These are phyloP conservation scores for Tiliacea aurago DNA, from an alignment of 2,888 invertebrate genomes.

Conservation along the genomic window DNA sequence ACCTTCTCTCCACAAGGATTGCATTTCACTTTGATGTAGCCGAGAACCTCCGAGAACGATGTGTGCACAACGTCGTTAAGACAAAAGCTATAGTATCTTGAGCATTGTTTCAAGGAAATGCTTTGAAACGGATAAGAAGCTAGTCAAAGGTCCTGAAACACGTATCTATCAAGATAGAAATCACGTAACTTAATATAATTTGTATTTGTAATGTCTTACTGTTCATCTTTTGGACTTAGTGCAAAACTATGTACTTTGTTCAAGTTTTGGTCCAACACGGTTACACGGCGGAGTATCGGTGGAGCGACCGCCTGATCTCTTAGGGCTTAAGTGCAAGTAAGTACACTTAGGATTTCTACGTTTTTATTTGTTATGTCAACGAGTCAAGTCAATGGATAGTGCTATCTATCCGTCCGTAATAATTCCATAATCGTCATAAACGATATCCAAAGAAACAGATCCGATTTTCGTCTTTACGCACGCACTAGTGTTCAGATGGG, in stretches of 20 bases:
- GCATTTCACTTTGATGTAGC: constrained; percentile 51
- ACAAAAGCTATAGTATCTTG: constrained; percentile 11
- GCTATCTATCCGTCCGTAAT: constrained; percentile 9
- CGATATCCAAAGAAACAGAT: constrained; percentile 35
- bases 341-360: neutral
- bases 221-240: neutral
- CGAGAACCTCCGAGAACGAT: constrained; percentile 21
- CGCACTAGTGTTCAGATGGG: constrained; percentile 20
- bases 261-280: neutral
- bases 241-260: neutral
- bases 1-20: constrained; percentile 48
- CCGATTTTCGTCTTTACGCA: constrained; percentile 36
- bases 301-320: neutral
- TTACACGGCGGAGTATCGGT: too few species aligned
- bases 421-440: constrained; percentile 41
- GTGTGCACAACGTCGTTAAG: constrained; percentile 41
- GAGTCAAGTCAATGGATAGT: neutral
- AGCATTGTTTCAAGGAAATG: constrained; percentile 23
- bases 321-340: neutral
- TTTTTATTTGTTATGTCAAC: neutral
- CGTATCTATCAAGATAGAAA: neutral
- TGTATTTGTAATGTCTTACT: neutral
- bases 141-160: constrained; percentile 24
- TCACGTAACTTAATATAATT: constrained; percentile 12
- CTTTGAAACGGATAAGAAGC: constrained; percentile 29